Percentiles rank a stretch among this genome's conserved stretches.
phyloP scores from a whole-genome alignment of 2,888 invertebrate species.

The Stenichneumon culpator region DNA sequence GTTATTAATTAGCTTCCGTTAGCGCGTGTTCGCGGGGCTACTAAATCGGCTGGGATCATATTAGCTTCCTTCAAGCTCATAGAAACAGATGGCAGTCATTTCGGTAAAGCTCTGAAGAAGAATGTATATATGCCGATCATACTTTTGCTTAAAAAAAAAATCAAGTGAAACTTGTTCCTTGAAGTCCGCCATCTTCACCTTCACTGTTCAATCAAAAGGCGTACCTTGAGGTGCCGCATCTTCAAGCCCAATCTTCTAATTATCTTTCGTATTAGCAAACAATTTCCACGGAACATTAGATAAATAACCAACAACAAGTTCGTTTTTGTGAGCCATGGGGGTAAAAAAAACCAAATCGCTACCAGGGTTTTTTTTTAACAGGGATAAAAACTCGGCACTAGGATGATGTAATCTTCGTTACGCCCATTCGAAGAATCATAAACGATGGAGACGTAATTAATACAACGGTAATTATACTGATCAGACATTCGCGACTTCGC shows the following conservation, averaged over 20 bases:
- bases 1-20: conserved; percentile 9
- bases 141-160: neutral
- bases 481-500: neutral
- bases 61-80: neutral
- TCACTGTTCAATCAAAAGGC: neutral
- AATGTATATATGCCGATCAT: neutral
- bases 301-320: neutral
- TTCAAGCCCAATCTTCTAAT: neutral
- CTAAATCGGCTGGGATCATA: conserved; percentile 4
- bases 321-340: neutral
- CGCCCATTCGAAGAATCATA: conserved; percentile 2
- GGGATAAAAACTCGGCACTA: neutral
- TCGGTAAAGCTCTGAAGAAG: neutral
- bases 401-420: neutral
- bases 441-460: neutral
- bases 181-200: neutral
- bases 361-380: neutral
- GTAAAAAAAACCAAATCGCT: neutral
- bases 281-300: conserved; percentile 16
- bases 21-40: neutral
- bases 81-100: neutral
- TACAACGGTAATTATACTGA: conserved; percentile 28
- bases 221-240: neutral
- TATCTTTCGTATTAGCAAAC: neutral
- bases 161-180: neutral